Evolutionary conservation across 1,140 invertebrate species (phyloP), one percentile per base, ranked within the genome.

Genomic region (Caenorhabditis briggsae): DNA sequence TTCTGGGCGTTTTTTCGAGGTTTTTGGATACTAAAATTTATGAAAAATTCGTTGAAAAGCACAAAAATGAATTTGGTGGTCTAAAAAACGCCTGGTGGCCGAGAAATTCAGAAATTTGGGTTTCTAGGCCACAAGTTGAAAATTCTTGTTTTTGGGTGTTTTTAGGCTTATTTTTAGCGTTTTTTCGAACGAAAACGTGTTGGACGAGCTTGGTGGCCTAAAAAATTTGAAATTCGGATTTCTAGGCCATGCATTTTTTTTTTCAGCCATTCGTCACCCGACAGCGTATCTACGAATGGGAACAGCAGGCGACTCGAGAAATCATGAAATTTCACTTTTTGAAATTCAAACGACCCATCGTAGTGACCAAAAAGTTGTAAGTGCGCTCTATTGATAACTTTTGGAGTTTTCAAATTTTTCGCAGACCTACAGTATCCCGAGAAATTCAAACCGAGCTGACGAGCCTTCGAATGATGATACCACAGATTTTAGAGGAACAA

Each of bases 281-380:
- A 78, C 46, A 78, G 5, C 8, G n/a, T 9, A 20, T 78, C 3
- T 50, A 20, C 46, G 18, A 78, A 53, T 78, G 70, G 70, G 70
- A 78, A 23, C 25, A 23, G 23, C 46, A 78, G 16, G 70, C 70
- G 7, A 6, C 8, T 2, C n/a, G 23, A 23, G 18, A 78, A 78
- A 46, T 78, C 2, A 78, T 78, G 70, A 78, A 78, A 23, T 78
- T 78, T 23, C 46, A 48, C 12, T 50, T 53, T 23, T 78, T 78
- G 46, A 50, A n/a, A 53, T 78, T 78, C 70, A 78, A 78, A 53
- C 46, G 70, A 23, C 70, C 70, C 2, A 25, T 78, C 23, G 46
- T 78, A 12, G 9, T 78, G 46, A 53, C 46, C n/a, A 78, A 53
- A n/a, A 78, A 78, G 12, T 23, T 78, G 70, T 78, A 41, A 78